phyloP scores from a whole-genome alignment of 2,797 vertebrate species.

The Phyllotis vaccarum region DNA sequence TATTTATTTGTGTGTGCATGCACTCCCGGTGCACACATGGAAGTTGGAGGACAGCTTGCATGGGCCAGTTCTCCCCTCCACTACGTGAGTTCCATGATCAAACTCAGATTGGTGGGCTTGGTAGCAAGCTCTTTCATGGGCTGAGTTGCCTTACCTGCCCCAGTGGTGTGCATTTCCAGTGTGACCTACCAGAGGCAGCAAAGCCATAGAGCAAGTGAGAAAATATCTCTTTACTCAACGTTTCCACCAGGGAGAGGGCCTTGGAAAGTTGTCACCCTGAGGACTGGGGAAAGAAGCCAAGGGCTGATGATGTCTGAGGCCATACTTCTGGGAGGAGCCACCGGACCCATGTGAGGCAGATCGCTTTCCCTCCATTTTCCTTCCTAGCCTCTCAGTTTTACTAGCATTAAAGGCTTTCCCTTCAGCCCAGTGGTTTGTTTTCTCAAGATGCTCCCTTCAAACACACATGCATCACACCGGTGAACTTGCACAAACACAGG shows the following conservation, averaged over 20 bases:
- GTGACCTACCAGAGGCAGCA: not conserved
- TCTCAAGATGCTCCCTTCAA: not conserved
- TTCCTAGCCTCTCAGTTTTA: not conserved
- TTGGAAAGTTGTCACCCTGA: not conserved
- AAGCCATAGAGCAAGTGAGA: not conserved
- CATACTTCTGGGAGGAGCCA: not conserved
- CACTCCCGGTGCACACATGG: not conserved
- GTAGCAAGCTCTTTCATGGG: not conserved
- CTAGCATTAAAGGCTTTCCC: not conserved
- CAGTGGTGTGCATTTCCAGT: not conserved
- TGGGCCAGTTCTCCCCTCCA: too few relatives aligned
- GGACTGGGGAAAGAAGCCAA: not conserved
- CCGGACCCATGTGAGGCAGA: not conserved
- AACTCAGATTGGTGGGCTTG: not conserved
- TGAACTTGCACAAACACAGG: not conserved
- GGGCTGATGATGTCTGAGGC: not conserved
- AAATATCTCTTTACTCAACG: not conserved
- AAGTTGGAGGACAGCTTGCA: not conserved
- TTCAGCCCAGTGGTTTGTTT: slow-evolving; percentile 20
- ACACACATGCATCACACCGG: not conserved
- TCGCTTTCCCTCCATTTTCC: not conserved
- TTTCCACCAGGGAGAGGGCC: not conserved
- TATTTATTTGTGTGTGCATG: not conserved
- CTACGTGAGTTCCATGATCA: not conserved
- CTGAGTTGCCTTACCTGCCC: not conserved